Evolutionary conservation across 2,113 vertebrate genomes (phyloP).

Genomic region (Isurus oxyrinchus): DNA sequence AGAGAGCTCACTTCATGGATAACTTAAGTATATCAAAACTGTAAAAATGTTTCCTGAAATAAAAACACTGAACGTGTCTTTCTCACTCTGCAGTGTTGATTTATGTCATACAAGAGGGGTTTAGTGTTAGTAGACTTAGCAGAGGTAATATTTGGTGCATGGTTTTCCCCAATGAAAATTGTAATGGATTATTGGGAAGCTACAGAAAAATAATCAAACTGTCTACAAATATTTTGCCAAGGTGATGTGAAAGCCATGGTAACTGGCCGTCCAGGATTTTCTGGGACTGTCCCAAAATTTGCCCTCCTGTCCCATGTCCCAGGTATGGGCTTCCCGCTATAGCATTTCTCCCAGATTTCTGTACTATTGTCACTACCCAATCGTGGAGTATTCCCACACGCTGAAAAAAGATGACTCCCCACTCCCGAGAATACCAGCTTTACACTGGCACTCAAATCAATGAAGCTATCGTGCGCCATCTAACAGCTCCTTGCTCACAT

Average conservation of each 20-base stretch:
- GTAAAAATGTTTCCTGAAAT: neutral
- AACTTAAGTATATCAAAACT: neutral
- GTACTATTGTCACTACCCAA: no score
- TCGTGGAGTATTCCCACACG: no score
- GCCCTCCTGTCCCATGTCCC: no score
- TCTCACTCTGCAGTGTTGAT: neutral
- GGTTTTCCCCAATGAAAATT: neutral
- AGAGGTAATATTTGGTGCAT: neutral
- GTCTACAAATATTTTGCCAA: neutral
- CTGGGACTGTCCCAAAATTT: no score
- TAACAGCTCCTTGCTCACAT: no score
- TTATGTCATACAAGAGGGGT: neutral
- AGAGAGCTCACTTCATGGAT: neutral
- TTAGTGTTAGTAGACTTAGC: neutral
- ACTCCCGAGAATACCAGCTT: no score
- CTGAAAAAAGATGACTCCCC: no score
- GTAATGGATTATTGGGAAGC: neutral
- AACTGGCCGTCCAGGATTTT: no score
- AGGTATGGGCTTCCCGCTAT: no score
- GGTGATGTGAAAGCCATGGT: neutral
- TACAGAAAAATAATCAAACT: neutral
- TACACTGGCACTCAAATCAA: no score
- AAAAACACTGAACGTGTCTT: neutral
- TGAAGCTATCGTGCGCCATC: no score
- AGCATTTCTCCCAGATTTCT: no score